A percentile compares a stretch with the other conserved stretches of the same genome.
These are phyloP conservation scores for Diarsia rubi DNA, from an alignment of 2,888 invertebrate species.

Conservation along the genomic window DNA sequence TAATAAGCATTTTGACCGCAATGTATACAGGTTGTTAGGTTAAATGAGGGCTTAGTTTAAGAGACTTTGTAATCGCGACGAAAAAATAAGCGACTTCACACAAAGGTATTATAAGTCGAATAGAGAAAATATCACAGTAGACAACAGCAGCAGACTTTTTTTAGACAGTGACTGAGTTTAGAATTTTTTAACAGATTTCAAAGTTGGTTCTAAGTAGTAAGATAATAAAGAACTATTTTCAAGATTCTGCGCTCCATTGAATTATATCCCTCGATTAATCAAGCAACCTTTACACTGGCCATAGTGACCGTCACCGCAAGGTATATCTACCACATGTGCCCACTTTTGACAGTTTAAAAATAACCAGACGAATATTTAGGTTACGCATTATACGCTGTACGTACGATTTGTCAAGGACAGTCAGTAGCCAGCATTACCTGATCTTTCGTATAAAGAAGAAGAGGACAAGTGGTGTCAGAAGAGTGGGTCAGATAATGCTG, in stretches of 20 bases:
- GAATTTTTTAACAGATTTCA: not conserved
- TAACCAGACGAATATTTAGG: conserved; percentile 56
- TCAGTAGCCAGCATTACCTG: too few relatives aligned
- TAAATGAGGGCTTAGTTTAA: not conserved
- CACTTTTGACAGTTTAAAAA: conserved; percentile 58
- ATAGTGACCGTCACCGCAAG: conserved; percentile 33
- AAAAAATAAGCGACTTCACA: not conserved
- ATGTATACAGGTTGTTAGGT: not conserved
- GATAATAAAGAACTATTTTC: not conserved
- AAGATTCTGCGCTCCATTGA: not conserved
- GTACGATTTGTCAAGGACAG: conserved; percentile 22
- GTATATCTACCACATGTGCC: conserved; percentile 34
- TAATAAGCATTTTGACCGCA: not conserved
- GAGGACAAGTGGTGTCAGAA: too few relatives aligned
- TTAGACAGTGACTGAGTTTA: not conserved
- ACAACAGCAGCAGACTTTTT: not conserved
- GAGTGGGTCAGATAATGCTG: too few relatives aligned
- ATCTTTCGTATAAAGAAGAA: too few relatives aligned
- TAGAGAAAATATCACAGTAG: not conserved
- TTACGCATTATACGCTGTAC: conserved; percentile 41
- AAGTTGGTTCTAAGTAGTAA: not conserved
- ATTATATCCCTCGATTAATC: not conserved
- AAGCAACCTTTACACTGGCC: conserved; percentile 13
- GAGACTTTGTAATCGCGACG: not conserved
- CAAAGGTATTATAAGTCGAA: not conserved